phyloP scores from a whole-genome alignment of 1,140 invertebrate genomes.

The Pararge aegeria region DNA sequence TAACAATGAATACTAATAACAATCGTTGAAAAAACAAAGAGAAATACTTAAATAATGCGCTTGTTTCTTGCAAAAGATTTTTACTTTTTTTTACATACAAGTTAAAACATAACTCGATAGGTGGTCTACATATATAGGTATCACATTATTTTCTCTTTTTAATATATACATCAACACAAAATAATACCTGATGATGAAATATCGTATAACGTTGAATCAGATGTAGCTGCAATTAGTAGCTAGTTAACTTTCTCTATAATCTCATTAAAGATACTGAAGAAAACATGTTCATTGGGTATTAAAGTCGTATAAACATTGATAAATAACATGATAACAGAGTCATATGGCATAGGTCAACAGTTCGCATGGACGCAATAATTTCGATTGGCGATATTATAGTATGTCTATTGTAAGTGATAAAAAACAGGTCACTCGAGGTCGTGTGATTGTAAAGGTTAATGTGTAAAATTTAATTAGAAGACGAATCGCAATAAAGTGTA shows the following conservation, averaged over 20 bases:
- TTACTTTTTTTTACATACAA: too few relatives aligned
- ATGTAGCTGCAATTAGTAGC: not conserved
- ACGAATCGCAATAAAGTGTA: too few relatives aligned
- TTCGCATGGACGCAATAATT: slow-evolving; percentile 17
- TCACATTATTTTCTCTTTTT: not conserved
- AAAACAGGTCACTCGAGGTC: slow-evolving; percentile 19
- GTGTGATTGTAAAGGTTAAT: slow-evolving; percentile 12
- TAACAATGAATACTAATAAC: too few relatives aligned
- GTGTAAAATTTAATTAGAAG: slow-evolving; percentile 18
- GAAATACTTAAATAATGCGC: too few relatives aligned
- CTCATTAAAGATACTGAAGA: slow-evolving; percentile 10
- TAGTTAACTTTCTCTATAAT: slow-evolving; percentile 19
- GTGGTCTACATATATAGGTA: too few relatives aligned
- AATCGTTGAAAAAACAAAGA: too few relatives aligned
- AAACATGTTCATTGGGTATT: slow-evolving; percentile 18
- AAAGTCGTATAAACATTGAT: slow-evolving; percentile 20
- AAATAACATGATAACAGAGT: slow-evolving; percentile 8
- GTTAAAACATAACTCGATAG: not conserved
- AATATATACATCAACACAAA: not conserved
- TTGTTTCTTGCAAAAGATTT: too few relatives aligned
- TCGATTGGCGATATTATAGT: slow-evolving; percentile 6
- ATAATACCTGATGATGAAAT: slow-evolving; percentile 13
- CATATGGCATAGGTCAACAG: slow-evolving; percentile 3
- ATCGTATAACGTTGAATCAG: not conserved
- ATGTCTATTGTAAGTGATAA: slow-evolving; percentile 15